Evolutionary conservation across 1,140 invertebrate species (phyloP).

Genomic region (Drosophila asahinai): DNA sequence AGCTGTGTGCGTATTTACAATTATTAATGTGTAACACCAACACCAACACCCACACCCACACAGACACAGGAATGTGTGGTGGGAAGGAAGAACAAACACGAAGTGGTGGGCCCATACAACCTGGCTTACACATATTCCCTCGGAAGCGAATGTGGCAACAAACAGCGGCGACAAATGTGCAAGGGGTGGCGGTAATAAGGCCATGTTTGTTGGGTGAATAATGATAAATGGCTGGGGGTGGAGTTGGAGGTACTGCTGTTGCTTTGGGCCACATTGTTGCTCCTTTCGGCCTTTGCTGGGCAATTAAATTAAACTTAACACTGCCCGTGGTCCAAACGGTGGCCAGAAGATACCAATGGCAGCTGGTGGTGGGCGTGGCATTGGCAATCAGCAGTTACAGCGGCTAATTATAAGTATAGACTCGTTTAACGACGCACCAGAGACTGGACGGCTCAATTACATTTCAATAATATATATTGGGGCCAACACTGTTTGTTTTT

Average conservation of each 20-base stretch:
- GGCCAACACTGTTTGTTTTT: conserved; percentile 5
- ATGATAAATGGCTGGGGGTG: conserved; percentile 53
- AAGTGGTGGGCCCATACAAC: conserved; percentile 56
- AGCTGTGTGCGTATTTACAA: conserved; percentile 62
- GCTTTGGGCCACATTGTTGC: conserved; percentile 63
- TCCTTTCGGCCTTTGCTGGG: conserved; percentile 64
- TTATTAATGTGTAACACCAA: conserved; percentile 67
- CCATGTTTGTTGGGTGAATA: conserved; percentile 51
- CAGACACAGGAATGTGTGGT: conserved; percentile 14
- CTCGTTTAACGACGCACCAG: conserved; percentile 55
- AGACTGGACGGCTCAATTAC: conserved; percentile 41
- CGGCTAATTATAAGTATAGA: conserved; percentile 58
- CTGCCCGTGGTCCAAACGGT: conserved; percentile 43
- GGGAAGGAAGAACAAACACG: conserved; percentile 43
- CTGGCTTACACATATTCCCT: conserved; percentile 49
- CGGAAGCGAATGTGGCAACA: conserved; percentile 50
- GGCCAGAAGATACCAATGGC: conserved; percentile 42
- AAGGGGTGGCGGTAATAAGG: conserved; percentile 52
- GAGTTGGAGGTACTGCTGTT: conserved; percentile 23
- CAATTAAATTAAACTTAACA: conserved; percentile 78
- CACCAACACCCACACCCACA: conserved; percentile 20
- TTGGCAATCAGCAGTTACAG: conserved; percentile 46
- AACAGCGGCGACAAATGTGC: conserved; percentile 61
- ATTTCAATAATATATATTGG: conserved; percentile 48
- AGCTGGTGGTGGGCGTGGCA: conserved; percentile 28